phyloP scores from a whole-genome alignment of 2,888 invertebrate genomes.

The Tetropium fuscum region DNA sequence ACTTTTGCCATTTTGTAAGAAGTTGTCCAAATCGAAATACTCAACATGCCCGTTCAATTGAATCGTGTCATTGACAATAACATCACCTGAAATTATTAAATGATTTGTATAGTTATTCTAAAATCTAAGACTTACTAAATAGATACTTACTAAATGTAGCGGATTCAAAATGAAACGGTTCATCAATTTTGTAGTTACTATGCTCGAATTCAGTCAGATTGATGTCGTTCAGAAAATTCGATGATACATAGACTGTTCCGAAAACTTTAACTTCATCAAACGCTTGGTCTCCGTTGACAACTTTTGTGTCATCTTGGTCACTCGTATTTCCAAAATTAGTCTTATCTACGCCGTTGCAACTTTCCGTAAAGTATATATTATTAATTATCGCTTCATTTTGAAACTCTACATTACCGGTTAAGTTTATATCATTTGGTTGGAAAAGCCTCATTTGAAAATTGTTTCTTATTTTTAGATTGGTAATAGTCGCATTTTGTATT shows the following conservation, averaged over 20 bases:
- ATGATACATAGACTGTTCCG: constrained; percentile 57
- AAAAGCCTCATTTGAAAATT: constrained; percentile 30
- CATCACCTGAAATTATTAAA: too few species aligned
- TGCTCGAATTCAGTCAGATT: constrained; percentile 59
- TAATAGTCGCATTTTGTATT: constrained; percentile 53
- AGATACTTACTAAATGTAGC: too few species aligned
- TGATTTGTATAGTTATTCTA: too few species aligned
- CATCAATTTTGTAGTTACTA: too few species aligned
- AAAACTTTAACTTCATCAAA: constrained; percentile 58
- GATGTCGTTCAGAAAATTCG: constrained; percentile 62
- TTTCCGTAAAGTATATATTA: constrained; percentile 62
- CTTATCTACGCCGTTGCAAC: constrained; percentile 64
- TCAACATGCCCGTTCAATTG: too few species aligned
- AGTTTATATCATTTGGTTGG: constrained; percentile 34
- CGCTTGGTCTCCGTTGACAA: constrained; percentile 50
- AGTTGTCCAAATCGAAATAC: too few species aligned
- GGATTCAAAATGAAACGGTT: too few species aligned
- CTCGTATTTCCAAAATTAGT: constrained; percentile 63
- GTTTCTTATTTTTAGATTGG: constrained; percentile 49
- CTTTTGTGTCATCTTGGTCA: constrained; percentile 60
- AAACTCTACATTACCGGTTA: constrained; percentile 41
- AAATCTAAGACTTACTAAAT: too few species aligned
- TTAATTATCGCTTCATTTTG: constrained; percentile 50
- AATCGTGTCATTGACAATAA: too few species aligned
- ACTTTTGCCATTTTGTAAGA: too few species aligned